These are phyloP conservation scores for Electrophaes corylata DNA, from an alignment of 2,888 invertebrate species.

Conservation along the genomic window DNA sequence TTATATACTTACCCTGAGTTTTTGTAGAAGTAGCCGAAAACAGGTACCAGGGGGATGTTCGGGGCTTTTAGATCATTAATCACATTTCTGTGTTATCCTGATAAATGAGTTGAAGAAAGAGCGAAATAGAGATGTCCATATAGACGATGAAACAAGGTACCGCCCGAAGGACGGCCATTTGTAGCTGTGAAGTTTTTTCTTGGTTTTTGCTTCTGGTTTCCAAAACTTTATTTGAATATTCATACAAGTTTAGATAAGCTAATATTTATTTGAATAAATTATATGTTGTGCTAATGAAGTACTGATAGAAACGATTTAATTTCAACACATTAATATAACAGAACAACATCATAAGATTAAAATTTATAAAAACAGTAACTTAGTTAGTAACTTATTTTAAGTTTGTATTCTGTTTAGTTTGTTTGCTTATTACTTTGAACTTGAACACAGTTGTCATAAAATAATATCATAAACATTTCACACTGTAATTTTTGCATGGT, in stretches of 20 bases:
- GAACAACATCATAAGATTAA: slow-evolving; percentile 15
- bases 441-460: too few relatives aligned
- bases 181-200: slow-evolving; percentile 32
- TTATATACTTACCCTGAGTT: slow-evolving; percentile 62
- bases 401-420: too few relatives aligned
- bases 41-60: slow-evolving; percentile 65
- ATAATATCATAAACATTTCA: too few relatives aligned
- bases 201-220: slow-evolving; percentile 19
- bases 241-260: slow-evolving; percentile 17
- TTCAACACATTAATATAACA: slow-evolving; percentile 16
- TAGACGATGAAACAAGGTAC: slow-evolving; percentile 54
- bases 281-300: slow-evolving; percentile 28
- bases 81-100: slow-evolving; percentile 68
- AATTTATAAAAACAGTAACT: slow-evolving; percentile 22
- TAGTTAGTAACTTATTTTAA: slow-evolving; percentile 7
- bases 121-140: slow-evolving; percentile 67
- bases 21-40: slow-evolving; percentile 71
- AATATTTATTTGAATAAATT: slow-evolving; percentile 16
- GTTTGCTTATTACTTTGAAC: too few relatives aligned
- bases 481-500: too few relatives aligned
- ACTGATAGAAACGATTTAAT: slow-evolving; percentile 15
- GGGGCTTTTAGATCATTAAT: slow-evolving; percentile 64
- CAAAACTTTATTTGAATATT: slow-evolving; percentile 21
- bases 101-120: slow-evolving; percentile 64
- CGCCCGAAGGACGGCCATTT: slow-evolving; percentile 62